A percentile compares a stretch with the other conserved stretches of the same genome.
Evolutionary conservation across 2,113 vertebrate species (phyloP).

Genomic region (Puntigrus tetrazona): DNA sequence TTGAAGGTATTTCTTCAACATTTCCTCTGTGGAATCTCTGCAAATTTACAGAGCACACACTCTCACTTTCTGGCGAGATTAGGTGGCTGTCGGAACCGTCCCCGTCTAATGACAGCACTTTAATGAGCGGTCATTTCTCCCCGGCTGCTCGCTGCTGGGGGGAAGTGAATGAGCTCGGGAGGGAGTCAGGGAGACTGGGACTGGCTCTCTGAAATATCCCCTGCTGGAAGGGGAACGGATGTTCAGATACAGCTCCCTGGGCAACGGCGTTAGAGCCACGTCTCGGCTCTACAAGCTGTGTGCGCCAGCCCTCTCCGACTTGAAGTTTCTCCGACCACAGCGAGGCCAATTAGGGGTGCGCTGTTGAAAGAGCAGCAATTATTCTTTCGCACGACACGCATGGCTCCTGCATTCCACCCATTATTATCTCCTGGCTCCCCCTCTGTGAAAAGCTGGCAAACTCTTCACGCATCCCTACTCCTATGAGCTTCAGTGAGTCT

Average conservation of each 20-base stretch:
- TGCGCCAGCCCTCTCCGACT: constrained; percentile 61
- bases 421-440: constrained; percentile 75
- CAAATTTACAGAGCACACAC: constrained; percentile 16
- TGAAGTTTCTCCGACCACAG: constrained; percentile 69
- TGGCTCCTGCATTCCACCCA: constrained; percentile 72
- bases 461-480: constrained; percentile 67
- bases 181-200: constrained; percentile 18
- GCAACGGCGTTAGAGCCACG: constrained; percentile 60
- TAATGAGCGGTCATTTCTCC: constrained; percentile 54
- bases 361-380: constrained; percentile 78
- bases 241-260: constrained; percentile 70
- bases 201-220: constrained; percentile 58
- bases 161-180: constrained; percentile 6
- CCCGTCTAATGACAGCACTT: constrained; percentile 32
- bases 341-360: constrained; percentile 78
- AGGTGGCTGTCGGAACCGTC: constrained; percentile 23
- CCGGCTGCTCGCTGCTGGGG: constrained; percentile 7
- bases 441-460: constrained; percentile 70
- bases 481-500: constrained; percentile 67
- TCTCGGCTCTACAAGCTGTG: constrained; percentile 55
- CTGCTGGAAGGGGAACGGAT: constrained; percentile 57
- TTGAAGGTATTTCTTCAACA: constrained; percentile 31
- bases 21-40: constrained; percentile 15
- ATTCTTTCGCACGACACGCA: constrained; percentile 75
- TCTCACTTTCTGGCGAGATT: constrained; percentile 25